phyloP scores from a whole-genome alignment of 2,113 vertebrate genomes.

The Oreochromis tanganicae region DNA sequence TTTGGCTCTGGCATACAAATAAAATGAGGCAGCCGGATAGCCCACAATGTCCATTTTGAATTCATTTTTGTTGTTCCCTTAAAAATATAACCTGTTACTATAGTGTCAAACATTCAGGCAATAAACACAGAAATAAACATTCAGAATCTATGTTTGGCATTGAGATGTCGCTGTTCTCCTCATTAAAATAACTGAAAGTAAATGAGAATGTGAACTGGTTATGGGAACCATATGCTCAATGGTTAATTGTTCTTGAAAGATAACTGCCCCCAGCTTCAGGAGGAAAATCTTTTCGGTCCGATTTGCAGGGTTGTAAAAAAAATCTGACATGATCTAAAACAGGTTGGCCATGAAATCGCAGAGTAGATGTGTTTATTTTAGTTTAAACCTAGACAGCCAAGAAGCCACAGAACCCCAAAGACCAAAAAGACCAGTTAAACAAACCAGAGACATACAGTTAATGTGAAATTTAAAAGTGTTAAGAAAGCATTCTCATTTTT shows the following conservation, averaged over 20 bases:
- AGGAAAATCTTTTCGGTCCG: slow-evolving; percentile 30
- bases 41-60: neutral
- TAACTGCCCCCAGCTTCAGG: slow-evolving; percentile 41
- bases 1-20: neutral
- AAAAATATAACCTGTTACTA: neutral
- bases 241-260: slow-evolving; percentile 60
- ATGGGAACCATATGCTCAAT: slow-evolving; percentile 58
- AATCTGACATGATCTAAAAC: slow-evolving; percentile 52
- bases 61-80: neutral
- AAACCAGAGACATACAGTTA: neutral
- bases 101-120: slow-evolving; percentile 31
- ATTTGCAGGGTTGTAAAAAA: slow-evolving; percentile 25
- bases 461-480: neutral
- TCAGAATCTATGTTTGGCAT: slow-evolving; percentile 23
- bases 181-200: slow-evolving; percentile 31
- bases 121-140: slow-evolving; percentile 57
- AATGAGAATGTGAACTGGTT: slow-evolving; percentile 50
- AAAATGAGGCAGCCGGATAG: neutral
- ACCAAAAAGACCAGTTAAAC: neutral
- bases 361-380: slow-evolving; percentile 47
- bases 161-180: neutral
- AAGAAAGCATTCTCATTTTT: neutral
- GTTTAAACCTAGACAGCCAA: slow-evolving; percentile 14
- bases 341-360: slow-evolving; percentile 54
- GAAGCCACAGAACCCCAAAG: neutral